Evolutionary conservation across 2,888 invertebrate species (phyloP).

Genomic region (Zonitis immaculata): DNA sequence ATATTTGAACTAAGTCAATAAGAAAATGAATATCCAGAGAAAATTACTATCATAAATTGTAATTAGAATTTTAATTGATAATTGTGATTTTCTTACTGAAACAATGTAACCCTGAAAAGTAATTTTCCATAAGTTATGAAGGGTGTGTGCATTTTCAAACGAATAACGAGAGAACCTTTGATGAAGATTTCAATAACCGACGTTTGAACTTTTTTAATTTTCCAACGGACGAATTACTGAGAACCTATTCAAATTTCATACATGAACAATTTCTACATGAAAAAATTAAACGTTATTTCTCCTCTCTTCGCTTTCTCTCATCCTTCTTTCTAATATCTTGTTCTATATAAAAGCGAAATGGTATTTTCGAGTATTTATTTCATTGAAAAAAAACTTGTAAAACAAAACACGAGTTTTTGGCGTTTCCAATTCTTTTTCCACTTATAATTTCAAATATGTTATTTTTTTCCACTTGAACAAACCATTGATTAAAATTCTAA

Average conservation of each 20-base stretch:
- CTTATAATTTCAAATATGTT: not conserved
- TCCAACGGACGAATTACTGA: not conserved
- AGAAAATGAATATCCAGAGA: too few species aligned
- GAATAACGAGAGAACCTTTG: slow-evolving; percentile 9
- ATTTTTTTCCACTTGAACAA: not conserved
- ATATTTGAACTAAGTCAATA: too few species aligned
- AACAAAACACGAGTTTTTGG: too few species aligned
- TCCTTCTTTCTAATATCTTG: not conserved
- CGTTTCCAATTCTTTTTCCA: not conserved
- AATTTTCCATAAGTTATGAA: slow-evolving; percentile 1
- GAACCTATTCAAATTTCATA: slow-evolving; percentile 15
- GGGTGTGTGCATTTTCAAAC: not conserved
- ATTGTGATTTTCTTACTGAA: too few species aligned
- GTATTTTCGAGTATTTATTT: not conserved
- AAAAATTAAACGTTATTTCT: slow-evolving; percentile 7
- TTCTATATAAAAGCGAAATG: not conserved
- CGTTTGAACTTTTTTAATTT: slow-evolving; percentile 20
- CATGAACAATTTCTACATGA: slow-evolving; percentile 18
- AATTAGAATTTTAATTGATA: too few species aligned
- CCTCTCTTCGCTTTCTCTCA: not conserved
- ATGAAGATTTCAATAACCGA: slow-evolving; percentile 19
- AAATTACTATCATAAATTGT: too few species aligned
- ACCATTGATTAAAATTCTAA: not conserved
- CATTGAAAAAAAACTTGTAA: not conserved
- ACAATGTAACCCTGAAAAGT: not conserved